phyloP scores from a whole-genome alignment of 2,113 vertebrate species.

The Nanger granti region DNA sequence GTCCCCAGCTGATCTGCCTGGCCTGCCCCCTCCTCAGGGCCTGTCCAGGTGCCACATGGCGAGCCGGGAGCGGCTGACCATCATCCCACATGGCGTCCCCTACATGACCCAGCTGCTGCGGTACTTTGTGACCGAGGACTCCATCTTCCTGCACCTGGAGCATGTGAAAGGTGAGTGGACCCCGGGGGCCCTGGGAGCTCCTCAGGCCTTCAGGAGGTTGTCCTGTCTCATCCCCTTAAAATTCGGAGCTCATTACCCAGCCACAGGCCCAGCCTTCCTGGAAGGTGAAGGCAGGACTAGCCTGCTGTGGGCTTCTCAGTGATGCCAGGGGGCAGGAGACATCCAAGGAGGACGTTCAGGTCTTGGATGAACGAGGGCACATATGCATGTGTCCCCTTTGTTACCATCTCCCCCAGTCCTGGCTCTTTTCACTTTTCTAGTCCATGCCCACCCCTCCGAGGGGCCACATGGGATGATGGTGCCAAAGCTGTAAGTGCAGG shows the following conservation, averaged over 20 bases:
- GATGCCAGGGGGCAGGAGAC: background rate
- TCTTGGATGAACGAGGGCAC: fast-evolving
- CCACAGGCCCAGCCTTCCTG: background rate
- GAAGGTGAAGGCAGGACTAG: background rate
- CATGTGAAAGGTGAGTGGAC: conserved; percentile 87
- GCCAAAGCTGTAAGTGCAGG: background rate
- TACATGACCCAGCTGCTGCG: conserved; percentile 94
- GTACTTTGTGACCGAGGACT: conserved; percentile 93
- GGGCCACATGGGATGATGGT: background rate
- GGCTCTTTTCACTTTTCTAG: background rate
- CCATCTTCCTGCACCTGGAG: conserved; percentile 94
- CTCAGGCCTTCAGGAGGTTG: background rate
- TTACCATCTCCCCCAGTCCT: background rate
- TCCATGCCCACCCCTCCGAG: background rate
- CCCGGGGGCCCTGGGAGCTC: background rate
- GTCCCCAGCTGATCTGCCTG: background rate
- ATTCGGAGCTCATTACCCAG: background rate
- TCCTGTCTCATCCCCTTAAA: background rate
- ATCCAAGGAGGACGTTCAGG: background rate
- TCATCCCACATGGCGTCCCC: conserved; percentile 95
- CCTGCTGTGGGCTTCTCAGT: background rate
- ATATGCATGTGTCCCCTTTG: background rate
- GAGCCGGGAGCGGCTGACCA: conserved; percentile 86
- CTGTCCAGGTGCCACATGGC: conserved; percentile 89
- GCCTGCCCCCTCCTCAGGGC: conserved; percentile 78